A percentile compares a stretch with the other conserved stretches of the same genome.
These are phyloP conservation scores for Neoscelio sp. DNA, from an alignment of 2,888 invertebrate species.

Conservation along the genomic window DNA sequence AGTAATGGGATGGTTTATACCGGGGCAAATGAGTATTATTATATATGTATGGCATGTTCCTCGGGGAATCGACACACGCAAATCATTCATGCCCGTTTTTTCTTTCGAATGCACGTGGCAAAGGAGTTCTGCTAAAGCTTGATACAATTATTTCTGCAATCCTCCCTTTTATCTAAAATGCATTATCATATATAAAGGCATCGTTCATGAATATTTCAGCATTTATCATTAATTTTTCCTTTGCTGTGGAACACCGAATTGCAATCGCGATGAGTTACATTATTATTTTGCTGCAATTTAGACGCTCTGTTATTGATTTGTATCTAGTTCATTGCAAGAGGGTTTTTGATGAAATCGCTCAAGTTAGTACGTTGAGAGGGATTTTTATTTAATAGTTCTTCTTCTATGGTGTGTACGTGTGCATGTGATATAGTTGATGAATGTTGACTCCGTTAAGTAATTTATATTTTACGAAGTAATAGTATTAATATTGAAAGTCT, in stretches of 20 bases:
- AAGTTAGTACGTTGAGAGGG: no score
- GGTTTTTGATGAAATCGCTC: no score
- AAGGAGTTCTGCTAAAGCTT: conserved; percentile 31
- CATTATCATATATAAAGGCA: conserved; percentile 12
- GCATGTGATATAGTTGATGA: no score
- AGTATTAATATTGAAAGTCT: no score
- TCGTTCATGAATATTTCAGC: conserved; percentile 54
- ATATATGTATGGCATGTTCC: conserved; percentile 42
- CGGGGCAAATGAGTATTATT: conserved; percentile 60
- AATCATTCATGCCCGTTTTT: conserved; percentile 44
- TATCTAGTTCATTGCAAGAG: neutral
- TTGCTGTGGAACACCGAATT: neutral
- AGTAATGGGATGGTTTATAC: conserved; percentile 48
- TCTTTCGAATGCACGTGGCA: conserved; percentile 30
- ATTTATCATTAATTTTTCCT: conserved; percentile 28
- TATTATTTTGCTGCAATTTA: conserved; percentile 4
- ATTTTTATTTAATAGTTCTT: no score
- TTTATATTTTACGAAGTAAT: no score
- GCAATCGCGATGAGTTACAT: conserved; percentile 13
- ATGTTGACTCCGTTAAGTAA: no score
- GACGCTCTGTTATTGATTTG: conserved; percentile 17
- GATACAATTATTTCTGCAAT: conserved; percentile 39
- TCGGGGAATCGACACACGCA: conserved; percentile 42
- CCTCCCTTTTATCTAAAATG: conserved; percentile 15
- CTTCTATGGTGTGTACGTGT: no score